Percentiles rank a stretch among this genome's conserved stretches.
Conservation (phyloP, 2,797 vertebrate genomes). For the Lepus townsendii region DNA sequence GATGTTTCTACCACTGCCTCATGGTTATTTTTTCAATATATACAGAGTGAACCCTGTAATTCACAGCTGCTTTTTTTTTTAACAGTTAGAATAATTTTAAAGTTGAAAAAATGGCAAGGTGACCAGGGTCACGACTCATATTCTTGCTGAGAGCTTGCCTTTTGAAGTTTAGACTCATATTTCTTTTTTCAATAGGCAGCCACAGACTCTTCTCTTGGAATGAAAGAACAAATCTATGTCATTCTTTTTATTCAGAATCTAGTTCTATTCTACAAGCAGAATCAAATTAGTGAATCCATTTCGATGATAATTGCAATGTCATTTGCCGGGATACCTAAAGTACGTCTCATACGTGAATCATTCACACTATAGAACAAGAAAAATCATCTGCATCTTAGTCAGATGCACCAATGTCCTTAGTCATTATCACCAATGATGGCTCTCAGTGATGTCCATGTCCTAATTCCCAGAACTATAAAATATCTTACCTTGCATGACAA, state of each 20-base stretch:
- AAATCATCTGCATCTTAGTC: neutral
- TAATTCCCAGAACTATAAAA: neutral
- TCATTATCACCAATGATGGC: neutral
- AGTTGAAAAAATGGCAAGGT: slow-evolving; percentile 24
- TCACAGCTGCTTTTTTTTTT: neutral
- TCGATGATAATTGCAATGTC: neutral
- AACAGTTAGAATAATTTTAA: slow-evolving; percentile 58
- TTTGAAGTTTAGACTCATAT: neutral
- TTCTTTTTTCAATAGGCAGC: neutral
- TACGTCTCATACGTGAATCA: neutral
- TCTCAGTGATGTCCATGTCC: neutral
- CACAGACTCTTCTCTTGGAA: slow-evolving; percentile 10
- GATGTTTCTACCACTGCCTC: neutral
- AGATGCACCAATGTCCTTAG: neutral
- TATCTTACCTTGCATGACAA: neutral
- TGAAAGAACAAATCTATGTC: neutral
- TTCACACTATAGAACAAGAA: neutral
- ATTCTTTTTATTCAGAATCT: slow-evolving; percentile 17
- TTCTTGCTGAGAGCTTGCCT: slow-evolving; percentile 28
- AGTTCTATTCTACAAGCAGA: neutral
- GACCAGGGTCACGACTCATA: neutral
- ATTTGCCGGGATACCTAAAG: neutral
- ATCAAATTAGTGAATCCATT: slow-evolving; percentile 31
- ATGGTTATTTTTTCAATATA: slow-evolving; percentile 6
- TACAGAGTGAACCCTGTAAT: slow-evolving; percentile 13